Base-by-base conservation (phyloP, 1,140 invertebrate genomes). In the Papilio dardanus region DNA sequence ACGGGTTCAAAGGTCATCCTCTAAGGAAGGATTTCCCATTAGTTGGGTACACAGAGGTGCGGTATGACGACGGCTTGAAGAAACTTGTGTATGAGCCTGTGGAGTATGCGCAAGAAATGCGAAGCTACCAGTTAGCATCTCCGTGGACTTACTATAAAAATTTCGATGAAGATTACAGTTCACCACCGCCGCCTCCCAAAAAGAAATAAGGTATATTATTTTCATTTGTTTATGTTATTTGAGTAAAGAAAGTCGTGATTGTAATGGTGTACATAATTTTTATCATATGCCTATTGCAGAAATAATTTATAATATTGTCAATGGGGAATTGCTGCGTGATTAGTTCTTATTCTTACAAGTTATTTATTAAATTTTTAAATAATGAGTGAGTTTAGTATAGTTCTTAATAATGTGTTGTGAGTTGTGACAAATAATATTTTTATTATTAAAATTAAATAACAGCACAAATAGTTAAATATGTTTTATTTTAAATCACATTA, bases 41-140 rank as follows among this genome's bases (percentile, higher is more conserved):
- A 8, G 84, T 86, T 16, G 93, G 93, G 7, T 94, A 93, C 71
- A 86, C 81, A 0, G 93, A 94, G 76, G 83, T 90, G 35, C 83
- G 93, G 19, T 94, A 93, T 73, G 93, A 94, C 71, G 93, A 94
- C 74, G 93, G 92, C 68, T 73, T 93, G 24, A 94, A 94, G 74
- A 89, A 93, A 77, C 80, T 94, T 4, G 93, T 94, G 0, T 91
- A 91, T 75, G 93, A 94, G 40, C 93, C 93, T 1, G 83, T 94
- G 0, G 93, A 94, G 73, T 93, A 81, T 75, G 83, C 92, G 7
- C 92, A 94, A 74, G 91, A 94, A 69, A 84, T 84, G 76, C 82
- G 91, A 2, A 76, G 76, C 31, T 94, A 81, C 65, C 77, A 92
- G 74, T 75, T 94, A 7, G 79, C 85, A 40, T 90, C 89, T 1